These are phyloP conservation scores for Leptodirus hochenwartii DNA, from an alignment of 2,888 invertebrate genomes.

Conservation along the genomic window DNA sequence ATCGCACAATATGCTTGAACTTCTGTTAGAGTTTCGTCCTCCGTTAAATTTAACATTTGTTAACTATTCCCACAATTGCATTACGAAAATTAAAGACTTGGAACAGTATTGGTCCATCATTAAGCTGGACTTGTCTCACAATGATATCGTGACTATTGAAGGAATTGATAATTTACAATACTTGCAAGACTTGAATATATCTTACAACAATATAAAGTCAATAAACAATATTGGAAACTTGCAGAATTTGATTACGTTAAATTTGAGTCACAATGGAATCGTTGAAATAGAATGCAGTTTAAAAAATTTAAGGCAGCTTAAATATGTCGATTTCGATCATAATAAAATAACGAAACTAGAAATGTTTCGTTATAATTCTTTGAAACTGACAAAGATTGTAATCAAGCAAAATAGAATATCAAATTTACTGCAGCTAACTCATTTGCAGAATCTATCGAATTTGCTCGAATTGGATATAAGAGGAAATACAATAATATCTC, in stretches of 20 bases:
- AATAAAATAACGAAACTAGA: too few species aligned
- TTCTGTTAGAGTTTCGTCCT: conserved; percentile 8
- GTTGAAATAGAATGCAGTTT: not conserved
- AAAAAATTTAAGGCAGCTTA: conserved; percentile 5
- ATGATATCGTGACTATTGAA: conserved; percentile 7
- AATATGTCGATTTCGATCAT: too few species aligned
- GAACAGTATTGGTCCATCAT: conserved; percentile 7
- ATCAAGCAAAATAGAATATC: too few species aligned
- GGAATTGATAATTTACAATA: conserved; percentile 10
- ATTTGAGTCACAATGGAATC: conserved; percentile 8
- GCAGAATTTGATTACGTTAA: conserved; percentile 5
- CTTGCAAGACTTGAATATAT: conserved; percentile 22
- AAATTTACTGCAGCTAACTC: conserved; percentile 4
- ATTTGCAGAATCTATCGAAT: too few species aligned
- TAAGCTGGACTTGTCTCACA: conserved; percentile 9
- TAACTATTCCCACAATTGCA: conserved; percentile 6
- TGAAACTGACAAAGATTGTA: conserved; percentile 5
- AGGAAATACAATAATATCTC: too few species aligned
- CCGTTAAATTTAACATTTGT: conserved; percentile 7
- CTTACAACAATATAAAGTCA: conserved; percentile 20
- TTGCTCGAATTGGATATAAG: too few species aligned
- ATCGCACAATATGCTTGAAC: conserved; percentile 8
- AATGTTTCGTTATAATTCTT: too few species aligned
- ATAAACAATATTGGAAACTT: conserved; percentile 4
- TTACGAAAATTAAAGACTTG: conserved; percentile 6